Evolutionary conservation across 2,113 vertebrate species (phyloP), one percentile per base, ranked within the genome.

Genomic region (Cyanoliseus patagonus): DNA sequence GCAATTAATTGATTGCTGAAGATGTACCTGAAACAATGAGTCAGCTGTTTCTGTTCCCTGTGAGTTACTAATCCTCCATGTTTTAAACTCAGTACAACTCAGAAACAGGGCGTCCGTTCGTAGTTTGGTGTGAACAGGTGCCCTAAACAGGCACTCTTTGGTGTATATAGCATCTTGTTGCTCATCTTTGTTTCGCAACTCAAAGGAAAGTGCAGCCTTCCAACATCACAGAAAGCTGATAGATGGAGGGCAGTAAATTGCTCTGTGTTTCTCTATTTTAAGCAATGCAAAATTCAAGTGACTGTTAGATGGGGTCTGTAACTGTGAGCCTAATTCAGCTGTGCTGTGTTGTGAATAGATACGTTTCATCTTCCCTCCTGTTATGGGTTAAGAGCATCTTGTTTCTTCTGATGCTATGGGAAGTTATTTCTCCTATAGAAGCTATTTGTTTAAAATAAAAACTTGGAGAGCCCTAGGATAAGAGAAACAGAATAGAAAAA

Each of bases 1-100:
- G 41, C 79, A 97, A 95, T 98, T 97, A 96, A 97, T 90, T 97
- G 92, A 97, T 97, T 80, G 85, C 72, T 93, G 86, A 92, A 96
- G 90, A 75, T 74, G 74, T 95, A 86, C 76, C 61, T 96, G 87
- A 95, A 97, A 95, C 72, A 90, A 44, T 28, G 52, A 94, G 52
- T 97, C 82, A 96, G 92, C 88, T 89, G 55, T 96, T 97, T 95
- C 62, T 91, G 67, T 96, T 93, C 73, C 51, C 69, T 90, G 31
- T 64, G 68, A 90, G 81, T 86, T 95, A 90, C 79, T 78, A 53
- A 67, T 19, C 22, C 39, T 18, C 10, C 7, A 7, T 66, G 53
- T 88, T 85, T 89, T 35, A n/a, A 52, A 62, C 57, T 89, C 13
- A 24, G 7, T 55, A 15, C 8, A 44, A 12, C 59, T 91, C 83